Percentiles rank a stretch among this genome's conserved stretches.
phyloP scores from a whole-genome alignment of 2,888 invertebrate genomes.

The Microctonus brassicae region DNA sequence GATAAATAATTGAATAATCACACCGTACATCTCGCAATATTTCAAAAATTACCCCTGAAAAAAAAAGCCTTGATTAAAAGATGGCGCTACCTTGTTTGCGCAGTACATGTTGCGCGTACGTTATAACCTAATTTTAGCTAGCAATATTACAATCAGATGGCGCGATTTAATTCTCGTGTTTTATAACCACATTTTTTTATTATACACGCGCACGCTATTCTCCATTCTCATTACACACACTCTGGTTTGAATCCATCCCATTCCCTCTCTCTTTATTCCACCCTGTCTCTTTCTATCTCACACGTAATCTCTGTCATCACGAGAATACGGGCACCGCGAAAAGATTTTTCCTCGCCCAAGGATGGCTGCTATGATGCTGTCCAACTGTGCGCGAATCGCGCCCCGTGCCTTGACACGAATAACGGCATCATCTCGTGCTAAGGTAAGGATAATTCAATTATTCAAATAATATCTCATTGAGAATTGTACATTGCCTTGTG shows the following conservation, averaged over 20 bases:
- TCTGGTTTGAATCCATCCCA: conserved; percentile 21
- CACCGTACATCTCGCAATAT: not conserved
- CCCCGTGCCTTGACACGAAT: conserved; percentile 63
- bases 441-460: conserved; percentile 53
- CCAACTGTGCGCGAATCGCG: conserved; percentile 64
- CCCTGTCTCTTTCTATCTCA: not conserved
- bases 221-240: too few relatives aligned
- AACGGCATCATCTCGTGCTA: conserved; percentile 57
- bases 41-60: not conserved
- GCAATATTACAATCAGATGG: not conserved
- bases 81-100: too few relatives aligned
- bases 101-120: not conserved
- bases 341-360: conserved; percentile 43
- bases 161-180: too few relatives aligned
- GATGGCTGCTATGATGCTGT: conserved; percentile 65
- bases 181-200: not conserved
- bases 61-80: too few relatives aligned
- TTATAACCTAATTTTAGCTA: not conserved
- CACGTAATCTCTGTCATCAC: conserved; percentile 45
- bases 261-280: not conserved
- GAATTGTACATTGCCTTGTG: not conserved
- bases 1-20: not conserved
- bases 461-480: not conserved
- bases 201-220: too few relatives aligned
- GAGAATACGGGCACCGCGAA: conserved; percentile 37